These are phyloP conservation scores for Oncorhynchus tshawytscha DNA, from an alignment of 2,113 vertebrate species.

Conservation along the genomic window DNA sequence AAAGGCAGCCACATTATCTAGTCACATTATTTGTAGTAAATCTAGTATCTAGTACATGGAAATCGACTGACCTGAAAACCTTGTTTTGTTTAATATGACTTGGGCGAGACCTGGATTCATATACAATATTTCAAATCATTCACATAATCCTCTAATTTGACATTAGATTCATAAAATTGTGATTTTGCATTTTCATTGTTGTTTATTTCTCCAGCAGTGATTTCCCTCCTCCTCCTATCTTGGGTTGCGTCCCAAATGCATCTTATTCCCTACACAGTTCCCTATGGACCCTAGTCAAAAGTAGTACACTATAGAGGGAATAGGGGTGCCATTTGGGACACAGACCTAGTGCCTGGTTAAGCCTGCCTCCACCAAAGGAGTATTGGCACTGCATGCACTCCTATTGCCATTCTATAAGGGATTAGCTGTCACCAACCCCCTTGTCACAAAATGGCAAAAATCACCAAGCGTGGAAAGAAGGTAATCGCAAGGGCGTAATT, in stretches of 20 bases:
- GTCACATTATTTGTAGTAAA: no score
- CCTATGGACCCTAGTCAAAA: no score
- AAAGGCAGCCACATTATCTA: no score
- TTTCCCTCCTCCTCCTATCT: not conserved
- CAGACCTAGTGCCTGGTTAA: not conserved
- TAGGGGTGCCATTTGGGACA: no score
- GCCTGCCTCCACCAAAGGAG: not conserved
- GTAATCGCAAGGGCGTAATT: not conserved
- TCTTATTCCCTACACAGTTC: not conserved
- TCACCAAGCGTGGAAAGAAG: not conserved
- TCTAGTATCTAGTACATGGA: no score
- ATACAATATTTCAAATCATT: not conserved
- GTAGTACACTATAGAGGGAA: no score
- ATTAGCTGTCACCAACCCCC: not conserved
- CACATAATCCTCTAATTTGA: not conserved
- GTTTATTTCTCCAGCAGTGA: not conserved
- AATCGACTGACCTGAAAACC: no score
- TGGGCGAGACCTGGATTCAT: no score
- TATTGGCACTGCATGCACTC: not conserved
- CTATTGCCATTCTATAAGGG: not conserved
- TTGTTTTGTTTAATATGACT: no score
- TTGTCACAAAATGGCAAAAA: not conserved
- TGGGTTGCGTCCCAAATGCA: not conserved
- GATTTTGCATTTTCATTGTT: not conserved
- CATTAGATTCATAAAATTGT: not conserved